Percentiles rank a stretch among this genome's conserved stretches.
phyloP scores from a whole-genome alignment of 2,888 invertebrate genomes.

The Cheilosia soror region DNA sequence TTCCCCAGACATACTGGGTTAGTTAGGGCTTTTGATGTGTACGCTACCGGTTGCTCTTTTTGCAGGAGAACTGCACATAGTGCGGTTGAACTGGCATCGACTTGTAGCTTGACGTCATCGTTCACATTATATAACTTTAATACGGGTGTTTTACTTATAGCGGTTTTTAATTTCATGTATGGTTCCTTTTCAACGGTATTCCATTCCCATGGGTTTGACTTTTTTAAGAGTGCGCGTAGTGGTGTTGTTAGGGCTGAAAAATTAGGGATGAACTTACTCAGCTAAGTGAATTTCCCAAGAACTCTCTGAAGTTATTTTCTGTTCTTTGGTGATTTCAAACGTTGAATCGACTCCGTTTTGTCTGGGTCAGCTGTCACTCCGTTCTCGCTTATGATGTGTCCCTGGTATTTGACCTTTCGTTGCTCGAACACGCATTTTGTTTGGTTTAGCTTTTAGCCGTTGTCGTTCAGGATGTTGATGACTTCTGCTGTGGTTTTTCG shows the following conservation, averaged over 20 bases:
- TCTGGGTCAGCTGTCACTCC: conserved; percentile 26
- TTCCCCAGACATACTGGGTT: conserved; percentile 28
- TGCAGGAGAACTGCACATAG: conserved; percentile 27
- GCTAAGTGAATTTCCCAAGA: conserved; percentile 30
- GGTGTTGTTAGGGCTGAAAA: conserved; percentile 7
- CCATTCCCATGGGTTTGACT: not conserved
- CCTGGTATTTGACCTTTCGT: no score
- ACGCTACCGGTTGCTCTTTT: conserved; percentile 13
- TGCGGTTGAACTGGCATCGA: conserved; percentile 20
- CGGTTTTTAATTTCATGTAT: not conserved
- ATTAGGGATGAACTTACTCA: conserved; percentile 27
- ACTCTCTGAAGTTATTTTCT: conserved; percentile 18
- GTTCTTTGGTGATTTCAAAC: conserved; percentile 23
- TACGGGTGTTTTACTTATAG: not conserved
- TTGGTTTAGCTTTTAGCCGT: not conserved
- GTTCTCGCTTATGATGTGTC: conserved; percentile 15
- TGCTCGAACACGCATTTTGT: not conserved
- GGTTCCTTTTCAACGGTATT: not conserved
- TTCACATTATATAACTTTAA: conserved; percentile 27
- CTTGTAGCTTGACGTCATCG: conserved; percentile 33
- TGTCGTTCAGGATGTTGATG: conserved; percentile 25
- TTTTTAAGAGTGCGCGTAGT: not conserved
- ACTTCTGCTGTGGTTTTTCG: conserved; percentile 21
- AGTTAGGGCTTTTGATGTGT: conserved; percentile 17
- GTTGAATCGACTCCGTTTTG: conserved; percentile 16